phyloP scores from a whole-genome alignment of 2,797 vertebrate genomes.

The Sebastes vulpes region DNA sequence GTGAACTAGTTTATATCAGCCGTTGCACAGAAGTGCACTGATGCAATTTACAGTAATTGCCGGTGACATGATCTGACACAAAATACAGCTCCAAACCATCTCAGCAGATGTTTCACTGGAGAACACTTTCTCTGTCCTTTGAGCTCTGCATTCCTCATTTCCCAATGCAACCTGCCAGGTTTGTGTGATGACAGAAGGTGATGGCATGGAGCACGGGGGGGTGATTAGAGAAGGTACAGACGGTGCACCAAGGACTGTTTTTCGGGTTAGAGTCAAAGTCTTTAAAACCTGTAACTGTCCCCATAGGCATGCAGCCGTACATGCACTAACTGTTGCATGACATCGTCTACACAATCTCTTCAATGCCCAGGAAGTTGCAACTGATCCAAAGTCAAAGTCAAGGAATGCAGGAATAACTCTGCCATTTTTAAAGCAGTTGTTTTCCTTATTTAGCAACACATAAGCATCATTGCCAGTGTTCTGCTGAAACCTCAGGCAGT shows the following conservation, averaged over 20 bases:
- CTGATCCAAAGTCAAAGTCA: not conserved
- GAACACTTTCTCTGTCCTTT: slow-evolving; percentile 33
- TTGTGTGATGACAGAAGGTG: slow-evolving; percentile 44
- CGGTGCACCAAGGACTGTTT: slow-evolving; percentile 16
- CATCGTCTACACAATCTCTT: slow-evolving; percentile 1
- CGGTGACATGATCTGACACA: slow-evolving; percentile 52
- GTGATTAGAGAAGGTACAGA: slow-evolving; percentile 34
- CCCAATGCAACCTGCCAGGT: slow-evolving; percentile 31
- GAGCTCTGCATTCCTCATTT: slow-evolving; percentile 11
- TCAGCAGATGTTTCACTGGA: slow-evolving; percentile 55
- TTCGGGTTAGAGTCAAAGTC: slow-evolving; percentile 20
- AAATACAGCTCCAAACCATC: slow-evolving; percentile 47
- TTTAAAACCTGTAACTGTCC: slow-evolving; percentile 29
- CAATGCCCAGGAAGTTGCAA: not conserved
- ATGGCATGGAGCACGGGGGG: slow-evolving; percentile 20
- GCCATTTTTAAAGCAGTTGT: not conserved
- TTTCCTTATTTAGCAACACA: not conserved
- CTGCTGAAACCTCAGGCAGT: not conserved
- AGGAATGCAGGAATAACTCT: not conserved
- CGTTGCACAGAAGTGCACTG: slow-evolving; percentile 16
- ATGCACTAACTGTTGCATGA: slow-evolving; percentile 3
- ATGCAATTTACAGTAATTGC: slow-evolving; percentile 60
- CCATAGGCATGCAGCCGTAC: not conserved
- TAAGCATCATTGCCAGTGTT: not conserved
- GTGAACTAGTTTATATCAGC: slow-evolving; percentile 37